Evolutionary conservation across 2,113 vertebrate genomes (phyloP).

Genomic region (Odontophorus gujanensis): DNA sequence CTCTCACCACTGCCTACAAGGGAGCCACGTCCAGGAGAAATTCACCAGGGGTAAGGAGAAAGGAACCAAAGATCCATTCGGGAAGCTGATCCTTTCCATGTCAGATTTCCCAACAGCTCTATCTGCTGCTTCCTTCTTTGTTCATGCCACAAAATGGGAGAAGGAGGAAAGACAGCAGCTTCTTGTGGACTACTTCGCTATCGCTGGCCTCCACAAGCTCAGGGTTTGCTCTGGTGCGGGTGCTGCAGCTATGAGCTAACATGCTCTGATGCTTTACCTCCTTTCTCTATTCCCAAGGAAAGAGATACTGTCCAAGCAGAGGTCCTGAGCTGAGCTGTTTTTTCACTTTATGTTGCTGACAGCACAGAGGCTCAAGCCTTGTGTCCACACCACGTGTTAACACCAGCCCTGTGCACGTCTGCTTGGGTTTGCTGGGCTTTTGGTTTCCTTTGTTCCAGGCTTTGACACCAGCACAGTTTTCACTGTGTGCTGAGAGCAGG

Average conservation of each 20-base stretch:
- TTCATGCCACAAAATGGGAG: background rate
- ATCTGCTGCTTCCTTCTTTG: background rate
- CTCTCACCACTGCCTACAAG: background rate
- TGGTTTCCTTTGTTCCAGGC: background rate
- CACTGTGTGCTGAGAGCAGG: background rate
- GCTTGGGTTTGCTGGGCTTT: background rate
- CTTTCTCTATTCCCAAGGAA: background rate
- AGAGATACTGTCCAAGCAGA: background rate
- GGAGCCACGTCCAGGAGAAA: background rate
- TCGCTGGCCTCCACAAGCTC: background rate
- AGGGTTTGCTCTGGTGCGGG: background rate
- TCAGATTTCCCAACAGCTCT: background rate
- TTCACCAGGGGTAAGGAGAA: background rate
- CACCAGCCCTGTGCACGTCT: fast-evolving
- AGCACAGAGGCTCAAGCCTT: background rate
- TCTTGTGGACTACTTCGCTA: background rate
- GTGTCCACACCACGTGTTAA: background rate
- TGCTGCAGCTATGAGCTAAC: background rate
- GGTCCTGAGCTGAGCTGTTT: background rate
- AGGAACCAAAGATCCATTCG: background rate
- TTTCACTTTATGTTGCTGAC: background rate
- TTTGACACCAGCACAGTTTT: background rate
- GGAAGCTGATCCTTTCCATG: background rate
- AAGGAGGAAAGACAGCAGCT: background rate
- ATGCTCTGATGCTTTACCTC: background rate